These are phyloP conservation scores for Saimiri boliviensis DNA, from an alignment of 2,113 vertebrate genomes.

Conservation along the genomic window DNA sequence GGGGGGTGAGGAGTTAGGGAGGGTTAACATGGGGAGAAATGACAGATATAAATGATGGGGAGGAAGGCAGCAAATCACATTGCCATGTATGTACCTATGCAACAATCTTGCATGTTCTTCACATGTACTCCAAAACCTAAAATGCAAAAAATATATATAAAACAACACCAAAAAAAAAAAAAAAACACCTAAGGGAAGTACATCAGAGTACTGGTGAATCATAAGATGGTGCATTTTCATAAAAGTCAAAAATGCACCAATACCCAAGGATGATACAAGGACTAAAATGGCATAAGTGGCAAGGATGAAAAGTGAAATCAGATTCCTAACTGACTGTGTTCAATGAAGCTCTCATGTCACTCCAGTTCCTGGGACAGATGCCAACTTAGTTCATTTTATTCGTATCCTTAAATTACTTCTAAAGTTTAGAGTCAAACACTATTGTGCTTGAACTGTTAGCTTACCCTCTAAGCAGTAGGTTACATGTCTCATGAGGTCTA, in stretches of 20 bases:
- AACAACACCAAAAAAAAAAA: neutral
- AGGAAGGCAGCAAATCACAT: too few species aligned
- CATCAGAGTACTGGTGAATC: neutral
- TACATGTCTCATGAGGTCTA: neutral
- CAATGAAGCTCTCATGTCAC: constrained; percentile 38
- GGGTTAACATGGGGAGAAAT: too few species aligned
- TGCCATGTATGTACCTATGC: too few species aligned
- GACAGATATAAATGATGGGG: too few species aligned
- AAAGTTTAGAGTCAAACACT: constrained; percentile 40
- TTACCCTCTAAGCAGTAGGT: neutral
- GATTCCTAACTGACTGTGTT: constrained; percentile 40
- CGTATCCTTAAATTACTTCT: constrained; percentile 46
- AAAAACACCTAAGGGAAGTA: constrained; percentile 8
- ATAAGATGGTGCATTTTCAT: neutral
- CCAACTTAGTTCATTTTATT: constrained; percentile 36
- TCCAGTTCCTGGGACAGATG: constrained; percentile 28
- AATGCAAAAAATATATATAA: too few species aligned
- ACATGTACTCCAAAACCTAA: too few species aligned
- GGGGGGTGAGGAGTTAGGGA: too few species aligned
- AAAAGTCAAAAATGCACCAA: constrained; percentile 55
- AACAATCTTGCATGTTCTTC: too few species aligned
- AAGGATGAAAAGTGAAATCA: constrained; percentile 20
- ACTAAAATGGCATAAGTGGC: constrained; percentile 27
- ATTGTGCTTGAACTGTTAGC: constrained; percentile 30
- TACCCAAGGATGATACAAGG: constrained; percentile 14